Evolutionary conservation across 2,888 invertebrate genomes (phyloP), one percentile per base, ranked within the genome.

Genomic region (Parnassius apollo): DNA sequence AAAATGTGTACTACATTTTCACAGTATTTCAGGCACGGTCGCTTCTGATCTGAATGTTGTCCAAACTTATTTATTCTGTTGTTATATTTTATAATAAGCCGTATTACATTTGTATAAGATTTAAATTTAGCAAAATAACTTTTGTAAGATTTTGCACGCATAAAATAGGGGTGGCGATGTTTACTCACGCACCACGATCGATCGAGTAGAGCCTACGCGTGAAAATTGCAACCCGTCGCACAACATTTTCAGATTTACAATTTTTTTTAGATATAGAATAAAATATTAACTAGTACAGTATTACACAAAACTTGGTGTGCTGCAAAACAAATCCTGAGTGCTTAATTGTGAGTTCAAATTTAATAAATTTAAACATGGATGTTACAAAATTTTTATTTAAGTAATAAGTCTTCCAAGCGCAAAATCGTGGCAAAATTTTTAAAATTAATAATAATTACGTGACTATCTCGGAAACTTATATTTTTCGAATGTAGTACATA

Each of bases 101-200:
- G 65, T 75, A 68, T 58, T 52, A n/a, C 64, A 22, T 56, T 9
- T 63, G 35, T 52, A 67, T 66, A 73, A 65, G 66, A 68, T 65
- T 70, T 58, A 64, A 65, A 59, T 64, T 44, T 59, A 59, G 22
- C 54, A 65, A 61, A 56, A 49, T 57, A 61, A 55, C 58, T 64
- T 65, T 64, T 61, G 61, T 61, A 68, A 66, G 68, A 60, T 53
- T 76, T 79, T 75, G 81, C 70, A 71, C 75, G 77, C 71, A 75
- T 77, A 76, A 80, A 74, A 80, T 77, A 75, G 82, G 88, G 88
- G 88, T 80, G 82, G 83, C 81, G 75, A 75, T 90, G 90, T 91
- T 89, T 90, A 88, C 83, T 76, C 80, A 88, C 88, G 86, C 83
- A 85, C 77, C 79, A 74, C 87, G 87, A 91, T 91, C 91, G 91